Conservation (phyloP, 1,140 invertebrate genomes). For the Drosophila busckii region DNA sequence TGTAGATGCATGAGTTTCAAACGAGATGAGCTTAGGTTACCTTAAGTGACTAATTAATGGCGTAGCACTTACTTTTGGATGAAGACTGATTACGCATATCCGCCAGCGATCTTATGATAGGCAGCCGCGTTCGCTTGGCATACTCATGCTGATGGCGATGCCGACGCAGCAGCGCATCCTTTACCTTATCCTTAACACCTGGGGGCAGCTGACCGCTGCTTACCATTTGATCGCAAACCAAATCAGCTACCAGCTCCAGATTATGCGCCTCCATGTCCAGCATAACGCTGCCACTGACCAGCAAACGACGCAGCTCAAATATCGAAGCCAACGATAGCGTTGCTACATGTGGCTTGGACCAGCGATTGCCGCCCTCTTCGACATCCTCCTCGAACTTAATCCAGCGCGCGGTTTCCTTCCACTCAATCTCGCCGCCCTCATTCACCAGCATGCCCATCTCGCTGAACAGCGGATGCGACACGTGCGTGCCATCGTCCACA, state of each 20-base stretch:
- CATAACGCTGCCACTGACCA: conserved; percentile 94
- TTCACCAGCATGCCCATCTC: conserved; percentile 96
- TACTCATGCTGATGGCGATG: conserved; percentile 97
- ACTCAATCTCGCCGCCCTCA: conserved; percentile 93
- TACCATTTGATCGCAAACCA: conserved; percentile 95
- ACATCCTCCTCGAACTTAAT: conserved; percentile 98
- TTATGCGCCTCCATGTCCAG: conserved; percentile 93
- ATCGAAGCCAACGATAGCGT: conserved; percentile 94
- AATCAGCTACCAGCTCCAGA: conserved; percentile 93
- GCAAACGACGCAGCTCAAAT: conserved; percentile 91
- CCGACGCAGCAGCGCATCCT: conserved; percentile 91
- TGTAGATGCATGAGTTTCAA: conserved; percentile 41
- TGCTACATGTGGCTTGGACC: conserved; percentile 97
- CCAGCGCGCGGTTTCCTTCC: conserved; percentile 98
- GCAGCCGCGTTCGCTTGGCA: conserved; percentile 89
- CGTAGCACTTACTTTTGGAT: conserved; percentile 91
- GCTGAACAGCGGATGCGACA: conserved; percentile 93
- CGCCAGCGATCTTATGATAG: conserved; percentile 96
- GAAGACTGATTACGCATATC: conserved; percentile 98
- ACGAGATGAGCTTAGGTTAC: conserved; percentile 52
- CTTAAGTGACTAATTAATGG: not conserved
- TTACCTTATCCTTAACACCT: conserved; percentile 89
- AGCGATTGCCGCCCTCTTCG: conserved; percentile 95
- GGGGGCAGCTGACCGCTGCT: conserved; percentile 87
- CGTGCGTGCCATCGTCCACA: conserved; percentile 89